Percentiles rank a stretch among this genome's conserved stretches.
Evolutionary conservation across 1,140 invertebrate genomes (phyloP).

Genomic region (Globodera ellingtonae): DNA sequence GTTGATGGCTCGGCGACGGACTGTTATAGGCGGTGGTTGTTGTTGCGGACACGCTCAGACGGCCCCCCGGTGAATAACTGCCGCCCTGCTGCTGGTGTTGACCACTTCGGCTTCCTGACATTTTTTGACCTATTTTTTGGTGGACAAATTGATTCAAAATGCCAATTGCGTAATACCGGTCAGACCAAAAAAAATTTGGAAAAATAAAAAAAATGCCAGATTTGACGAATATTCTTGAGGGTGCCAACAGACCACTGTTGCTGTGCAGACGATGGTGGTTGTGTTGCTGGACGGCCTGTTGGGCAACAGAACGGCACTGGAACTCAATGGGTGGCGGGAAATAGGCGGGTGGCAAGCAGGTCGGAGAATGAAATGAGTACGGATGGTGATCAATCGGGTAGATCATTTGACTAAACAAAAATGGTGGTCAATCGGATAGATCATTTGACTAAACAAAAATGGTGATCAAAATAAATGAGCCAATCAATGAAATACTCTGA

Average conservation of each 20-base stretch:
- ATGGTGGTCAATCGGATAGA: neutral
- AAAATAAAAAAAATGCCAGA: neutral
- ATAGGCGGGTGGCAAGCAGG: conserved; percentile 21
- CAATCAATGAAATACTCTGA: too few species aligned
- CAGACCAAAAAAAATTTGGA: neutral
- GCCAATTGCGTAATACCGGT: neutral
- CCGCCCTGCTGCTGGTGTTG: neutral
- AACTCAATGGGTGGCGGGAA: conserved; percentile 19
- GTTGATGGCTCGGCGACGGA: neutral
- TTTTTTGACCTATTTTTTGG: too few species aligned
- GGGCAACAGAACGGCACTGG: neutral
- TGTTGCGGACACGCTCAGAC: neutral
- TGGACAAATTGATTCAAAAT: too few species aligned
- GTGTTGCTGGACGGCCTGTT: conserved; percentile 6
- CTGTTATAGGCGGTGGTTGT: neutral
- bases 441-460: too few species aligned
- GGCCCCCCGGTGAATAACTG: neutral
- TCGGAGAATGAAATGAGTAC: neutral
- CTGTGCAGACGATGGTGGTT: neutral
- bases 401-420: too few species aligned
- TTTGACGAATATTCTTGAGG: neutral
- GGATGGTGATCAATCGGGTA: neutral
- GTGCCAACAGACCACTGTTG: neutral
- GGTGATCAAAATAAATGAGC: neutral
- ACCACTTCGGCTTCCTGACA: too few species aligned